A percentile compares a stretch with the other conserved stretches of the same genome.
Conservation (phyloP, 2,888 invertebrate species). For the Cabera pusaria region DNA sequence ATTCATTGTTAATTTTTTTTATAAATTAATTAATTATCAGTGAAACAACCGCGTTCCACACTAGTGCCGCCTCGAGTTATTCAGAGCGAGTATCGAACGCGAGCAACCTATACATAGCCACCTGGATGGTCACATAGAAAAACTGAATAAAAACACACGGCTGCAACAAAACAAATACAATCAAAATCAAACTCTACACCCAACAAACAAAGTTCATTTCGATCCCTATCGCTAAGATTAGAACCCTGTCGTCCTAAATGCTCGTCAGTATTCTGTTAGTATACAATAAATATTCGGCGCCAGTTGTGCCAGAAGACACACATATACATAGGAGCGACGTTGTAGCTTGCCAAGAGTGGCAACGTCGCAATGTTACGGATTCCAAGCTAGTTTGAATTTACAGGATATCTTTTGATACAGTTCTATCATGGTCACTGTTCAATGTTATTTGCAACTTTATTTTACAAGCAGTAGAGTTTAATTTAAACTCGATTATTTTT, state of each 20-base stretch:
- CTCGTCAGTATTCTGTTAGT: constrained; percentile 79
- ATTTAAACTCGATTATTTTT: constrained; percentile 12
- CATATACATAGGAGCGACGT: constrained; percentile 76
- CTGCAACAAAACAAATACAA: constrained; percentile 34
- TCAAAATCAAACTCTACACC: constrained; percentile 52
- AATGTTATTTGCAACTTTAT: constrained; percentile 38
- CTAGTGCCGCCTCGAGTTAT: constrained; percentile 61
- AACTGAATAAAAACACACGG: constrained; percentile 52
- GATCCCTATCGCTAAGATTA: constrained; percentile 41
- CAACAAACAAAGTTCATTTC: constrained; percentile 48
- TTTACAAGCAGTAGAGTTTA: constrained; percentile 6
- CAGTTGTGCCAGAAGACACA: constrained; percentile 80
- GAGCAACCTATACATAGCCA: constrained; percentile 80
- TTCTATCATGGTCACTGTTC: constrained; percentile 37
- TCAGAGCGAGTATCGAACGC: constrained; percentile 64
- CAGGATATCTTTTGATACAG: constrained; percentile 46
- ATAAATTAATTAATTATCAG: constrained; percentile 60
- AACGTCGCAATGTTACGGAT: constrained; percentile 74
- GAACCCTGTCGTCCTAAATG: constrained; percentile 73
- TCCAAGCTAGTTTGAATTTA: constrained; percentile 70
- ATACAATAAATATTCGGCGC: constrained; percentile 84
- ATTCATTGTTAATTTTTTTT: constrained; percentile 43
- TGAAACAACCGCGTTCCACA: constrained; percentile 54
- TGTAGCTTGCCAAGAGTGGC: constrained; percentile 71
- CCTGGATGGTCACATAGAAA: constrained; percentile 82